Conservation (phyloP, 1,140 invertebrate species). For the Diprion similis region DNA sequence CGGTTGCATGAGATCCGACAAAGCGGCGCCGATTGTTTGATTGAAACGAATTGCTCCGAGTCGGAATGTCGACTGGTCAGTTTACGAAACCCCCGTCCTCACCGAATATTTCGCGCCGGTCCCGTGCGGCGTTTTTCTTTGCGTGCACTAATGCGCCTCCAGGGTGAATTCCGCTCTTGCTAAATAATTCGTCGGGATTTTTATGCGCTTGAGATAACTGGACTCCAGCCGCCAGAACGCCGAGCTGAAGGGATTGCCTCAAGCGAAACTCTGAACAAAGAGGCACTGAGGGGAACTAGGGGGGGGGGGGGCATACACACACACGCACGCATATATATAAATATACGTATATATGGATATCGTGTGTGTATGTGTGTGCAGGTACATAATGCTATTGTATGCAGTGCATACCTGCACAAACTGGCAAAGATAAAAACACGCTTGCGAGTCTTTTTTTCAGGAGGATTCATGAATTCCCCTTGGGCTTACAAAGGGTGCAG, state of each 20-base stretch:
- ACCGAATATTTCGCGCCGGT: neutral
- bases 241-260: neutral
- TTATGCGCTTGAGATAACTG: neutral
- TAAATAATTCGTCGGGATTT: neutral
- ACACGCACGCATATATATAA: no score
- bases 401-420: neutral
- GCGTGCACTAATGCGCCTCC: neutral
- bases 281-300: neutral
- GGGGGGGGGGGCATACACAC: no score
- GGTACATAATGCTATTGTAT: no score
- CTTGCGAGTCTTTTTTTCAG: neutral
- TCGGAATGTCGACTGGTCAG: neutral
- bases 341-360: no score
- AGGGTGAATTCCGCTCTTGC: neutral
- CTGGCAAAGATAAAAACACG: neutral
- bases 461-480: no score
- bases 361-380: no score
- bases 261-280: neutral
- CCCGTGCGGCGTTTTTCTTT: neutral
- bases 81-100: neutral
- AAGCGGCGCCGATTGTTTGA: slow-evolving; percentile 7
- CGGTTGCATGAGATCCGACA: slow-evolving; percentile 17
- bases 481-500: no score
- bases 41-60: slow-evolving; percentile 7
- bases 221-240: neutral